Percentiles rank a stretch among this genome's conserved stretches.
Evolutionary conservation across 2,113 vertebrate genomes (phyloP).

Genomic region (Limanda limanda): DNA sequence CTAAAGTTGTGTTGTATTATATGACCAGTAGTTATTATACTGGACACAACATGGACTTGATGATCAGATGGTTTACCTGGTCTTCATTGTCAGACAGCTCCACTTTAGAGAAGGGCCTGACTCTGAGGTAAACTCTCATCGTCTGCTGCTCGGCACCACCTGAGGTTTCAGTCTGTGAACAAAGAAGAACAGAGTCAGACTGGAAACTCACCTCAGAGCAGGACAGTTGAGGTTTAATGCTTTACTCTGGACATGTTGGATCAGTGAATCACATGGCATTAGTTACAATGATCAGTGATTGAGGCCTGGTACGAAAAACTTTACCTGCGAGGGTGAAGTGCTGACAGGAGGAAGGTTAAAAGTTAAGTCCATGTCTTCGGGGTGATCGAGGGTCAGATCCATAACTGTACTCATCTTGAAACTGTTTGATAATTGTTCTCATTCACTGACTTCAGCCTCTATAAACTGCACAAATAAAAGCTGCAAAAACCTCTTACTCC

Average conservation of each 20-base stretch:
- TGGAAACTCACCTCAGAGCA: not conserved
- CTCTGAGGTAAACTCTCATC: slow-evolving; percentile 87
- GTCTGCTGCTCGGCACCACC: slow-evolving; percentile 71
- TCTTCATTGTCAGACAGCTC: slow-evolving; percentile 83
- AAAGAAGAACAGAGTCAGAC: slow-evolving; percentile 6
- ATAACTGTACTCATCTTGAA: slow-evolving; percentile 52
- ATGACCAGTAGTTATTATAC: too few relatives aligned
- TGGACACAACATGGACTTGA: not conserved
- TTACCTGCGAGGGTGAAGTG: slow-evolving; percentile 46
- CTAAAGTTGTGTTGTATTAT: too few relatives aligned
- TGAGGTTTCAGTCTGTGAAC: slow-evolving; percentile 55
- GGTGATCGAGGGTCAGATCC: slow-evolving; percentile 36
- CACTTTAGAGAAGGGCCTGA: slow-evolving; percentile 86
- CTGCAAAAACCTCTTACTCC: not conserved
- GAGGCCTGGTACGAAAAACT: too few relatives aligned
- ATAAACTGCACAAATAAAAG: not conserved
- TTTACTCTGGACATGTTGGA: not conserved
- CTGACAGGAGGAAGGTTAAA: slow-evolving; percentile 10
- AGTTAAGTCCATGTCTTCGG: slow-evolving; percentile 75
- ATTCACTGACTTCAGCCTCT: not conserved
- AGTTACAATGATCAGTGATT: not conserved
- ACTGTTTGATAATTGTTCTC: not conserved
- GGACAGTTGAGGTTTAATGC: not conserved
- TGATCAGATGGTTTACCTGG: slow-evolving; percentile 78
- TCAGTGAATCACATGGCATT: not conserved